Base-by-base conservation (phyloP, 2,888 invertebrate species). In the Erebia ligea region DNA sequence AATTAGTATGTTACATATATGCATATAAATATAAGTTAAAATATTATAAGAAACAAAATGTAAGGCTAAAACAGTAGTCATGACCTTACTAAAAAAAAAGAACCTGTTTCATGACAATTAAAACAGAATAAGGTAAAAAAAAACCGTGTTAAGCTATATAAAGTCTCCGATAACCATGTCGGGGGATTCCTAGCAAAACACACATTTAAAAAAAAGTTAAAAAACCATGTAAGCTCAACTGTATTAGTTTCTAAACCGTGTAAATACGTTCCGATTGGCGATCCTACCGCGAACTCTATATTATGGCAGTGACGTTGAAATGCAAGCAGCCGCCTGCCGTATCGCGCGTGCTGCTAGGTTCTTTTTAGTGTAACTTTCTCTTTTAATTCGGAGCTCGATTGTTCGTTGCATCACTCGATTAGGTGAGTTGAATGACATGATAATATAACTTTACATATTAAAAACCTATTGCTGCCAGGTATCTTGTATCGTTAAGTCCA, bases 231-330 rank as follows among this genome's bases (percentile, higher is more conserved):
- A 15, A 48, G 4, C 13, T 17, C 2, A 21, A 62, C 48, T 62
- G 62, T 62, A 62, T 21, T 15, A 19, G 19, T 48, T 48, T 21
- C 62, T 48, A 15, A 15, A 21, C 48, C 2, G 45, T 21, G 62
- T 21, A 15, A 62, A 21, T 17, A 42, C 45, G 42, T 15, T 45
- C 9, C 15, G 21, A 66, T 66, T 56, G 65, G 65, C 54, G 56
- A 66, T 5, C 42, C 19, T 66, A 42, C 54, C 45, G 66, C 66
- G 45, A 66, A 56, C 56, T 66, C 57, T 66, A 64, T 54, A 21
- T 66, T 45, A 67, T 59, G 54, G 13, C 72, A 72, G 72, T 72
- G 67, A 64, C 67, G 67, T 57, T 67, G 58, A 57, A 59, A 54
- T 58, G 64, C 72, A 54, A 40, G 63, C 57, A 15, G 59, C 19